Conservation (phyloP, 2,797 vertebrate genomes). For the Tokudaia tokunoshimensis region DNA sequence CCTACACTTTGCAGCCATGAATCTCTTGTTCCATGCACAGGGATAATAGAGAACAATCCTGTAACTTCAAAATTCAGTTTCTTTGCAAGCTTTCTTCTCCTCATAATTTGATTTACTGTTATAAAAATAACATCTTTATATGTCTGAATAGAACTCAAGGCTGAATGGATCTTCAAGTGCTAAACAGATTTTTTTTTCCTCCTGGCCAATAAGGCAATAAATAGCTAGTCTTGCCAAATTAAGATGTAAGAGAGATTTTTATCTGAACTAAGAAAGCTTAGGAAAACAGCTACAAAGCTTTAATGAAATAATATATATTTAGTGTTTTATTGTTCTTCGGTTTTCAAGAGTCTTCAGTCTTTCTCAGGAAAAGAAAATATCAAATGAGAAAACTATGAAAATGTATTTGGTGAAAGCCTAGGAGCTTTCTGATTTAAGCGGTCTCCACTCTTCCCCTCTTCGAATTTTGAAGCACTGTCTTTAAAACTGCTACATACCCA, state of each 20-base stretch:
- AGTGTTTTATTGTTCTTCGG: constrained; percentile 67
- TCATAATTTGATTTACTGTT: constrained; percentile 27
- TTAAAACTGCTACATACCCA: constrained; percentile 84
- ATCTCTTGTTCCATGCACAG: background rate
- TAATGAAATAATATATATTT: constrained; percentile 47
- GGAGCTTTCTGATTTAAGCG: constrained; percentile 77
- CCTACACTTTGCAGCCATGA: background rate
- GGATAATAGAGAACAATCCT: background rate
- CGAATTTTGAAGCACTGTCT: constrained; percentile 80
- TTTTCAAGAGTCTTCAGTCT: constrained; percentile 67
- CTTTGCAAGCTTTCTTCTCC: constrained; percentile 42
- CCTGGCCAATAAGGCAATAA: constrained; percentile 53
- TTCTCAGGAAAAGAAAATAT: constrained; percentile 64
- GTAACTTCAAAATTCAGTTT: constrained; percentile 25
- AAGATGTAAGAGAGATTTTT: background rate
- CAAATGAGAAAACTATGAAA: constrained; percentile 76
- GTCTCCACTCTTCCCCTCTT: constrained; percentile 66
- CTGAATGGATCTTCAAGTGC: constrained; percentile 22
- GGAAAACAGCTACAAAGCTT: constrained; percentile 64
- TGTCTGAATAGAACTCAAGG: constrained; percentile 19
- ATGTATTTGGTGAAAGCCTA: constrained; percentile 74
- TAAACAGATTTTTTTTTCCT: constrained; percentile 41
- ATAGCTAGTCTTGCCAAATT: constrained; percentile 57
- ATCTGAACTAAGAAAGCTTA: constrained; percentile 18
- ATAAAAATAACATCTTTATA: constrained; percentile 49